These are phyloP conservation scores for Lochmaea crataegi DNA, from an alignment of 2,888 invertebrate genomes.

Conservation along the genomic window DNA sequence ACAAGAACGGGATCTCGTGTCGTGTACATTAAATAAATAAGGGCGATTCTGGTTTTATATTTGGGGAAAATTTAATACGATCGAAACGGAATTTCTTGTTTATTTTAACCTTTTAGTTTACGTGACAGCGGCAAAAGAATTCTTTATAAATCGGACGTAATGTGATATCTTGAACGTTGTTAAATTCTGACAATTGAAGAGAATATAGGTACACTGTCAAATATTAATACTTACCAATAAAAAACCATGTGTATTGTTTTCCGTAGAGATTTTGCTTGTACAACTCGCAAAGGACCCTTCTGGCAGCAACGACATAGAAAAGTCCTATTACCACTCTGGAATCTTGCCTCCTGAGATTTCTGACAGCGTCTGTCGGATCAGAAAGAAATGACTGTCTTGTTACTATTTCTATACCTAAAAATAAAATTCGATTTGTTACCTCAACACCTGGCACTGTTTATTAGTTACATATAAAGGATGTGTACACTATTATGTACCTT, in stretches of 20 bases:
- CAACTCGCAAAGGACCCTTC: slow-evolving; percentile 95
- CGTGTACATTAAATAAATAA: slow-evolving; percentile 29
- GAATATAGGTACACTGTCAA: too few relatives aligned
- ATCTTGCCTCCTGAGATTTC: slow-evolving; percentile 94
- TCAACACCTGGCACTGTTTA: not conserved
- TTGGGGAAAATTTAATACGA: slow-evolving; percentile 22
- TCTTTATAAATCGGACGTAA: not conserved
- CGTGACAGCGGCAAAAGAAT: not conserved
- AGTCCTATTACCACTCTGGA: slow-evolving; percentile 97
- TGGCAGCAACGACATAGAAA: slow-evolving; percentile 97
- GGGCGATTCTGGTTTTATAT: slow-evolving; percentile 9
- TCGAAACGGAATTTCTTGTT: not conserved
- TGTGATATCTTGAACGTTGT: too few relatives aligned
- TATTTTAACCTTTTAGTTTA: not conserved
- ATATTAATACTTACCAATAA: slow-evolving; percentile 81
- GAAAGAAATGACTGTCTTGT: slow-evolving; percentile 97
- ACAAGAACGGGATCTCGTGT: slow-evolving; percentile 27
- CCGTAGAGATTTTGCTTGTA: slow-evolving; percentile 95
- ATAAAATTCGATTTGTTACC: not conserved
- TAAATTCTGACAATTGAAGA: too few relatives aligned
- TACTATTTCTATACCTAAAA: slow-evolving; percentile 84
- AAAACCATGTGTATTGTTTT: slow-evolving; percentile 98
- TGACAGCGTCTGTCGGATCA: slow-evolving; percentile 96
- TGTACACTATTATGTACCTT: not conserved
- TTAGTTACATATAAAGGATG: not conserved